Conservation (phyloP, 1,140 invertebrate genomes). For the Ips nitidus region DNA sequence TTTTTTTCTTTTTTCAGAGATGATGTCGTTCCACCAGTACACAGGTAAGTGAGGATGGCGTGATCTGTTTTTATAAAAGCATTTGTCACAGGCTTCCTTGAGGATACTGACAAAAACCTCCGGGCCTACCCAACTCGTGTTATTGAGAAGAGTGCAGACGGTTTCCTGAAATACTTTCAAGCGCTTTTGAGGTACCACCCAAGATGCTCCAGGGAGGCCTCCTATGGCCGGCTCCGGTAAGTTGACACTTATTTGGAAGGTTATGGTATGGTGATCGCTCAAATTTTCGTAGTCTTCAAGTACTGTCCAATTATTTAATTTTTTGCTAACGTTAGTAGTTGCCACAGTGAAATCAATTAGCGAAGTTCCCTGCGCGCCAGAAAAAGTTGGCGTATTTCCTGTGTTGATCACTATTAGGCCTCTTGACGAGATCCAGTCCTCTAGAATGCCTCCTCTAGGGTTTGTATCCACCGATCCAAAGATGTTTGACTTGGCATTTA, state of each 20-base stretch:
- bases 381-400: too few species aligned
- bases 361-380: too few species aligned
- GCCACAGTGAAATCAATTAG: too few species aligned
- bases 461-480: too few species aligned
- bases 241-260: neutral
- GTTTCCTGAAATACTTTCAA: neutral
- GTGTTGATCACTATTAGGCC: too few species aligned
- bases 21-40: slow-evolving; percentile 2
- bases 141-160: neutral
- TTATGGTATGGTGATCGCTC: neutral
- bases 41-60: neutral
- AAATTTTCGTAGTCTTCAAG: neutral
- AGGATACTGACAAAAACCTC: neutral
- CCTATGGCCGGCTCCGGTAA: too few species aligned
- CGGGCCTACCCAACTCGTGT: neutral
- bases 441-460: too few species aligned
- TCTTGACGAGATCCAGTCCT: too few species aligned
- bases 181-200: too few species aligned
- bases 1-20: neutral
- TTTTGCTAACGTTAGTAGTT: neutral
- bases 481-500: too few species aligned
- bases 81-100: neutral
- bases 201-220: too few species aligned
- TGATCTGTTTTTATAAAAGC: neutral
- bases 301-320: neutral